A percentile compares a stretch with the other conserved stretches of the same genome.
Evolutionary conservation across 2,888 invertebrate species (phyloP).

Genomic region (Cataglyphis livida): DNA sequence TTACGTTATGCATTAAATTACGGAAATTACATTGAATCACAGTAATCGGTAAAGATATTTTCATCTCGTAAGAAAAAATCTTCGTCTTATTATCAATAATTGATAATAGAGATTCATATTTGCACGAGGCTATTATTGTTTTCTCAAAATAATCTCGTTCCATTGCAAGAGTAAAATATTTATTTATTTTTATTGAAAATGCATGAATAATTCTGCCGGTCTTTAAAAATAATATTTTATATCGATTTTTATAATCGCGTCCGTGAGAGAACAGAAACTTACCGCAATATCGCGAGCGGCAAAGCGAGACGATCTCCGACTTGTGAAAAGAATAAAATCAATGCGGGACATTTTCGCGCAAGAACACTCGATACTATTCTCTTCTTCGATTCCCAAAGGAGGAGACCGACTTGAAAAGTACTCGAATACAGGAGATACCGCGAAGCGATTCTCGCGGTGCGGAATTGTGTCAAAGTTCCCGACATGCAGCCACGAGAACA

Average conservation of each 20-base stretch:
- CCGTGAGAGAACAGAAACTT: background rate
- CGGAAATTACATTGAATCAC: background rate
- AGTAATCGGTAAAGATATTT: constrained; percentile 7
- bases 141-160: background rate
- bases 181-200: background rate
- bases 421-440: constrained; percentile 39
- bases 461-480: constrained; percentile 65
- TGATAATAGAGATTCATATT: background rate
- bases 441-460: constrained; percentile 40
- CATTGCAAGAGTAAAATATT: background rate
- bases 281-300: constrained; percentile 9
- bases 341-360: constrained; percentile 27
- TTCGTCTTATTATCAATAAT: background rate
- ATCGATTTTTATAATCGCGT: background rate
- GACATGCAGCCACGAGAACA: constrained; percentile 39
- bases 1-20: constrained; percentile 21
- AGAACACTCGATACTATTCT: constrained; percentile 34
- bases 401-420: constrained; percentile 42
- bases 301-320: constrained; percentile 16
- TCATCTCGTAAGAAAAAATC: background rate
- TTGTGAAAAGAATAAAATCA: constrained; percentile 30
- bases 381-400: constrained; percentile 17
- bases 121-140: background rate
- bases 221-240: constrained; percentile 14
- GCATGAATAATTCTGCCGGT: background rate